A percentile compares a stretch with the other conserved stretches of the same genome.
Conservation (phyloP, 2,113 vertebrate species). For the Athene cunicularia region DNA sequence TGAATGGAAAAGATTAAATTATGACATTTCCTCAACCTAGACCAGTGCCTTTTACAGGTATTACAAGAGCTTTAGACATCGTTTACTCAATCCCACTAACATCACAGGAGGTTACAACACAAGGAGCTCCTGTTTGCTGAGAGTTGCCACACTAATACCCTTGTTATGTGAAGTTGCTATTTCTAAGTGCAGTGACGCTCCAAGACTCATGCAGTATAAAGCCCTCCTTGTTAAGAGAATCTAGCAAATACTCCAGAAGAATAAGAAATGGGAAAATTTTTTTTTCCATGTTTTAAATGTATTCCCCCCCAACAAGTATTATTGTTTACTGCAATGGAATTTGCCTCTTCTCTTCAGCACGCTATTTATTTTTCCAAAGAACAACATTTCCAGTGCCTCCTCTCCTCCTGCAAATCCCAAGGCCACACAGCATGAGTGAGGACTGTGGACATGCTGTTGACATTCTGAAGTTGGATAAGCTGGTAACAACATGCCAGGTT, state of each 20-base stretch:
- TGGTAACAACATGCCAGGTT: not conserved
- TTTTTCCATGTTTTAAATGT: not conserved
- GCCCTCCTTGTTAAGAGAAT: slow-evolving; percentile 29
- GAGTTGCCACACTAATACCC: slow-evolving; percentile 47
- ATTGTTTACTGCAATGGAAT: not conserved
- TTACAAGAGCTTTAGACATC: slow-evolving; percentile 30
- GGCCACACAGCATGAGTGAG: not conserved
- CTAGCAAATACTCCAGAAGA: not conserved
- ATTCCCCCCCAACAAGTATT: not conserved
- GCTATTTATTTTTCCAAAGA: not conserved
- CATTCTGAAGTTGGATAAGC: not conserved
- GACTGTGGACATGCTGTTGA: not conserved
- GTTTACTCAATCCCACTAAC: slow-evolving; percentile 34
- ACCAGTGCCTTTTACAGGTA: slow-evolving; percentile 34
- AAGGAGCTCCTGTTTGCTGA: slow-evolving; percentile 56
- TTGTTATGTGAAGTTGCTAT: slow-evolving; percentile 22
- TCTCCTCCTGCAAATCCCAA: not conserved
- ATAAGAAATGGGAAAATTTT: not conserved
- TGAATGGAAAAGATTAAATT: slow-evolving; percentile 4
- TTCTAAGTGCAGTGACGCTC: not conserved
- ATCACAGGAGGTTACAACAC: slow-evolving; percentile 59
- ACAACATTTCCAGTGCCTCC: not conserved
- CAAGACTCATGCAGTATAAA: not conserved
- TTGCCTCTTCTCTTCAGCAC: not conserved
- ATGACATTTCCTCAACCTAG: slow-evolving; percentile 23